Conservation (phyloP, 2,888 invertebrate species). For the Brachylomia viminalis region DNA sequence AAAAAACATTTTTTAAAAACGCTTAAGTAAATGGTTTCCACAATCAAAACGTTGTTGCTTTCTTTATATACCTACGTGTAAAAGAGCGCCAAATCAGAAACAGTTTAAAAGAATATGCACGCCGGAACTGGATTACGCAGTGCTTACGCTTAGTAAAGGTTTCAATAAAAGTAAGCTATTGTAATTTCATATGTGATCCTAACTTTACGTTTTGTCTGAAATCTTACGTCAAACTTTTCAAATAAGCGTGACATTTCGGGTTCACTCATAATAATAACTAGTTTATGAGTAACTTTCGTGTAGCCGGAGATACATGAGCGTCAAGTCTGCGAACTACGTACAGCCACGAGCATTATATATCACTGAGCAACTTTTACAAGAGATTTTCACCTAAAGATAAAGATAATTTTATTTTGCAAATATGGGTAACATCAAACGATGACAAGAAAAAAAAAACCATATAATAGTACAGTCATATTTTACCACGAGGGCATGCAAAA, state of each 20-base stretch:
- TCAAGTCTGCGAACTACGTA: constrained; percentile 40
- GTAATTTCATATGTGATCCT: background rate
- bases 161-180: background rate
- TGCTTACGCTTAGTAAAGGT: background rate
- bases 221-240: constrained; percentile 6
- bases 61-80: background rate
- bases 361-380: too few relatives aligned
- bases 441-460: too few relatives aligned
- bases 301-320: constrained; percentile 8
- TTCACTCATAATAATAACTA: constrained; percentile 21
- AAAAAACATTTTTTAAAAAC: constrained; percentile 5
- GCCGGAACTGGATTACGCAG: too few relatives aligned
- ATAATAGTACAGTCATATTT: too few relatives aligned
- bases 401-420: too few relatives aligned
- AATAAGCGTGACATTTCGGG: constrained; percentile 14
- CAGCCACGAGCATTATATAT: too few relatives aligned
- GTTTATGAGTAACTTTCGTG: constrained; percentile 25
- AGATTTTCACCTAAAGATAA: too few relatives aligned
- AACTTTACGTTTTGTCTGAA: background rate
- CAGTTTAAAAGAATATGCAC: background rate
- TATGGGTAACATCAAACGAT: too few relatives aligned
- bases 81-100: background rate
- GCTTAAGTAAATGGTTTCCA: background rate
- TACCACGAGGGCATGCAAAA: too few relatives aligned
- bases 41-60: background rate